Conservation (phyloP, 2,888 invertebrate species). For the Argyresthia albistria region DNA sequence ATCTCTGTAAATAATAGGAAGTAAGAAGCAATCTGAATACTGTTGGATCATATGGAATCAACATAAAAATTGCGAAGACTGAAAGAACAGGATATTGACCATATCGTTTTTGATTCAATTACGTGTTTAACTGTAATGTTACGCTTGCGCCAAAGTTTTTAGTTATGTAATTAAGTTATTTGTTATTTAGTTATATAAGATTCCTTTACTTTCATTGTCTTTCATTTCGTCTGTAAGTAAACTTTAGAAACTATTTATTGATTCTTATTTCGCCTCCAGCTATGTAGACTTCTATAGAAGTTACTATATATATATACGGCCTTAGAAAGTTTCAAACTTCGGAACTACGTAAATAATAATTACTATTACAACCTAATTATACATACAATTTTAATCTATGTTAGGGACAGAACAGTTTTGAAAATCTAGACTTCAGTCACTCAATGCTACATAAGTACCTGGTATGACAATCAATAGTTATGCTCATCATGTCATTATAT, state of each 20-base stretch:
- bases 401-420: background rate
- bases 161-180: background rate
- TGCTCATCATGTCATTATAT: background rate
- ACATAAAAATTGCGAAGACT: constrained; percentile 68
- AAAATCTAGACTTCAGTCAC: background rate
- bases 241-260: constrained; percentile 17
- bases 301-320: background rate
- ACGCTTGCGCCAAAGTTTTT: constrained; percentile 27
- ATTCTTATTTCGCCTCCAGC: constrained; percentile 9
- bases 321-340: background rate
- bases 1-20: constrained; percentile 44
- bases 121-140: constrained; percentile 39
- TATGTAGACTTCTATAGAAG: constrained; percentile 5
- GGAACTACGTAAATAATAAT: background rate
- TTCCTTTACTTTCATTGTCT: constrained; percentile 20
- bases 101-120: constrained; percentile 69
- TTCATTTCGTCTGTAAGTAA: constrained; percentile 27
- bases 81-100: constrained; percentile 64
- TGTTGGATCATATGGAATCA: constrained; percentile 62
- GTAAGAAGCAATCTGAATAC: constrained; percentile 52
- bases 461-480: background rate
- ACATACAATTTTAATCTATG: background rate
- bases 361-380: background rate
- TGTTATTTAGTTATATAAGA: constrained; percentile 9
- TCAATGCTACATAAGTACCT: constrained; percentile 4